These are phyloP conservation scores for Pyrgus malvae DNA, from an alignment of 2,888 invertebrate genomes.

Conservation along the genomic window DNA sequence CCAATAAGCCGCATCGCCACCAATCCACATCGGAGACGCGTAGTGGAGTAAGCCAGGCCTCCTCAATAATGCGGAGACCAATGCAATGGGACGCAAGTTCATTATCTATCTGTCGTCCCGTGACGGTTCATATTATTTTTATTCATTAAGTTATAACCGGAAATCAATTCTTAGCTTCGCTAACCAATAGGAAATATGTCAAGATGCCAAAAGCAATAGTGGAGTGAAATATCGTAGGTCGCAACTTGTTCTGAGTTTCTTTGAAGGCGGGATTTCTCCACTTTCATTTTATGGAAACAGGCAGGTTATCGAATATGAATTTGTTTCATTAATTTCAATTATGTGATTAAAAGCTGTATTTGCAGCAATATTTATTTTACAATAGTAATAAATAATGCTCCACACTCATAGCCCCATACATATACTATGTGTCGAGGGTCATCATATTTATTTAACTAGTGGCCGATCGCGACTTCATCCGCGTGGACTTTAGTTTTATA, in stretches of 20 bases:
- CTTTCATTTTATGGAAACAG: constrained; percentile 18
- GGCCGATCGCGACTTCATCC: no score
- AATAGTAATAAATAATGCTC: no score
- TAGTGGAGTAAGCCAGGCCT: no score
- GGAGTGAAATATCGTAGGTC: constrained; percentile 20
- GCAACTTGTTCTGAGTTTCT: constrained; percentile 10
- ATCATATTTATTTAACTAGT: no score
- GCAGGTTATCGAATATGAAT: constrained; percentile 11
- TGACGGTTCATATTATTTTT: no score
- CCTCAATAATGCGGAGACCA: no score
- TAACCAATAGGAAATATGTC: constrained; percentile 25
- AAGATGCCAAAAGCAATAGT: constrained; percentile 22
- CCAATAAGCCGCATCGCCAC: no score
- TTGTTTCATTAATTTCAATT: constrained; percentile 13
- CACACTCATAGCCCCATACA: no score
- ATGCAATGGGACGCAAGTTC: no score
- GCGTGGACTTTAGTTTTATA: no score
- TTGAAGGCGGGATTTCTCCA: constrained; percentile 11
- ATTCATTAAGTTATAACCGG: constrained; percentile 16
- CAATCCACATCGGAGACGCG: no score
- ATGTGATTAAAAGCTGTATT: background rate
- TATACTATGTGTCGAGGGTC: background rate
- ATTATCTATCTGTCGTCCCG: no score
- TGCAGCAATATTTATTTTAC: background rate
- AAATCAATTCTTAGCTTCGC: constrained; percentile 23